These are phyloP conservation scores for Pasiphila rectangulata DNA, from an alignment of 2,888 invertebrate species.

Conservation along the genomic window DNA sequence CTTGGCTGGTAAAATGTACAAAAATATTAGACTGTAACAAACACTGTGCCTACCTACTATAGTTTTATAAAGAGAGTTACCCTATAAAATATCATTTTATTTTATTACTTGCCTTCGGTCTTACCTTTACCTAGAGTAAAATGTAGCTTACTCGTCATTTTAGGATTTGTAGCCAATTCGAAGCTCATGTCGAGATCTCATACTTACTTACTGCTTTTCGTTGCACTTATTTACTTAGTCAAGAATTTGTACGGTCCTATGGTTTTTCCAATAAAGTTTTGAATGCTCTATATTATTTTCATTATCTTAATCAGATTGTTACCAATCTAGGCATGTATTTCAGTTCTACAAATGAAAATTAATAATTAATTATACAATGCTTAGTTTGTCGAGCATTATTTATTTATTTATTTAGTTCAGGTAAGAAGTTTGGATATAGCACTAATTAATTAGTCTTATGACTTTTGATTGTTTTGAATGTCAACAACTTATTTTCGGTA, in stretches of 20 bases:
- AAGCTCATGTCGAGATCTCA: constrained; percentile 6
- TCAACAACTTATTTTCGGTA: too few species aligned
- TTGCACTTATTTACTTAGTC: background rate
- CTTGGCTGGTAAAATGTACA: constrained; percentile 48
- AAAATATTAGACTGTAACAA: constrained; percentile 37
- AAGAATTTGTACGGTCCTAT: background rate
- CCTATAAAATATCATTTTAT: constrained; percentile 33
- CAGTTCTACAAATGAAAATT: too few species aligned
- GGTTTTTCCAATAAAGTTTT: constrained; percentile 1
- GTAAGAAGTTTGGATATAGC: too few species aligned
- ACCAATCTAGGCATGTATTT: too few species aligned
- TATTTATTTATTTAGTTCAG: too few species aligned
- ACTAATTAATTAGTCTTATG: too few species aligned
- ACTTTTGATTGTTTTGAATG: too few species aligned
- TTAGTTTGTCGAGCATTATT: too few species aligned
- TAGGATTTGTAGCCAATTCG: background rate
- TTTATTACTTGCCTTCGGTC: constrained; percentile 17
- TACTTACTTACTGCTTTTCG: constrained; percentile 2
- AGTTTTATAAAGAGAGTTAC: constrained; percentile 75
- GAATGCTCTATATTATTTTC: constrained; percentile 1
- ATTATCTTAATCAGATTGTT: too few species aligned
- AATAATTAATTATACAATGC: too few species aligned
- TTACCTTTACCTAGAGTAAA: constrained; percentile 1
- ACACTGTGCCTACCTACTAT: constrained; percentile 44
- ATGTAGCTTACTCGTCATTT: constrained; percentile 18